Conservation (phyloP, 2,797 vertebrate species). For the Garrulus glandarius region DNA sequence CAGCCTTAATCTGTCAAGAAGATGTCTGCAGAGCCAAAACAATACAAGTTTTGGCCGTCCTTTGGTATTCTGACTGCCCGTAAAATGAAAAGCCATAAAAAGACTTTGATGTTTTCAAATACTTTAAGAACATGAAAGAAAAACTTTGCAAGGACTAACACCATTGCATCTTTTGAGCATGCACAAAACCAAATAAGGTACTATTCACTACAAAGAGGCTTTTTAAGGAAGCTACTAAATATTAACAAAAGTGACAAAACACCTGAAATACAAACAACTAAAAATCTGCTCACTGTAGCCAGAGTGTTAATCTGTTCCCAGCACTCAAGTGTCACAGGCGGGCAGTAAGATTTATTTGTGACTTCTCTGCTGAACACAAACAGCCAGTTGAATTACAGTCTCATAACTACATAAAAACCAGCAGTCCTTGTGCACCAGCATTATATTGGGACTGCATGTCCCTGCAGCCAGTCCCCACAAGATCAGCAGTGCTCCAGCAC, state of each 20-base stretch:
- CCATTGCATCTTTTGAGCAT: background rate
- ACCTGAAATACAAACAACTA: background rate
- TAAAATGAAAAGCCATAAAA: constrained; percentile 1
- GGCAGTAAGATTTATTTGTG: background rate
- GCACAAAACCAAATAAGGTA: background rate
- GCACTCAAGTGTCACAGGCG: background rate
- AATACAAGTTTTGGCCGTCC: background rate
- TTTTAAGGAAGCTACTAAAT: background rate
- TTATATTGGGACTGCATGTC: accelerated
- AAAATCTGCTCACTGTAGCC: background rate
- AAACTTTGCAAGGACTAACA: background rate
- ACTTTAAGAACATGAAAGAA: background rate
- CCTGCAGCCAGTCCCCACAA: background rate
- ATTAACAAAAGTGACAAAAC: background rate
- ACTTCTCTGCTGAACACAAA: background rate
- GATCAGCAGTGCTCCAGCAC: background rate
- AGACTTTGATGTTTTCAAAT: background rate
- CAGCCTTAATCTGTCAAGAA: background rate
- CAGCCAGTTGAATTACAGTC: background rate
- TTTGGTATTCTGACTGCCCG: background rate
- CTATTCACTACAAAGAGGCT: background rate
- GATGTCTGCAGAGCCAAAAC: background rate
- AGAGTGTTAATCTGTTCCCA: background rate
- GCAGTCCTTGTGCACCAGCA: background rate
- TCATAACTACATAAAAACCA: background rate